These are phyloP conservation scores for Caenorhabditis drosophilae DNA, from an alignment of 2,888 invertebrate genomes.

Conservation along the genomic window DNA sequence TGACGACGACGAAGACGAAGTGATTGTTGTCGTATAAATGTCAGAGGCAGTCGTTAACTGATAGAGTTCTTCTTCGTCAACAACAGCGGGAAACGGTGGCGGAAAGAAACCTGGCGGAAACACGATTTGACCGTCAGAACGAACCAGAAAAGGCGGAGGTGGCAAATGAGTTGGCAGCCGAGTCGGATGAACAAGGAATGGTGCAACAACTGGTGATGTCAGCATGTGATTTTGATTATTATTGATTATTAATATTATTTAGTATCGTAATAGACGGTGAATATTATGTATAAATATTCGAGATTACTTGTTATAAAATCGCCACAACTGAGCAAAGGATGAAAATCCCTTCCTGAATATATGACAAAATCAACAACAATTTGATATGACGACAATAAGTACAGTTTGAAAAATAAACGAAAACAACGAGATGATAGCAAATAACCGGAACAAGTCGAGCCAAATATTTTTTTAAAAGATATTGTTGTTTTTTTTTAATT, in stretches of 20 bases:
- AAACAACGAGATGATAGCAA: neutral
- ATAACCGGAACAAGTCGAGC: neutral
- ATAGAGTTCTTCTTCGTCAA: constrained; percentile 38
- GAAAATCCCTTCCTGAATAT: too few relatives aligned
- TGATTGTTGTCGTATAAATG: too few relatives aligned
- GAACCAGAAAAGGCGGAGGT: constrained; percentile 30
- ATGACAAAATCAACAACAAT: too few relatives aligned
- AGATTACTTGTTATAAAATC: too few relatives aligned
- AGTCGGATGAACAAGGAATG: constrained; percentile 41
- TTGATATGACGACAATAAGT: too few relatives aligned
- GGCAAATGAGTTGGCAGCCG: constrained; percentile 45
- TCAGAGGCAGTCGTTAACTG: constrained; percentile 9
- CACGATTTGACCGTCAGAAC: constrained; percentile 11
- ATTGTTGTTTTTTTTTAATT: neutral
- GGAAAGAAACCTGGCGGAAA: constrained; percentile 37
- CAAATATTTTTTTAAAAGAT: neutral
- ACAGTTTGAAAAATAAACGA: too few relatives aligned
- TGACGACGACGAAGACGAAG: constrained; percentile 5
- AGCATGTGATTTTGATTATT: constrained; percentile 17
- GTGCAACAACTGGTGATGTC: constrained; percentile 23
- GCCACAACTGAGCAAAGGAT: too few relatives aligned
- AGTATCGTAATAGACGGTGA: too few relatives aligned
- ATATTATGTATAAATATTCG: too few relatives aligned
- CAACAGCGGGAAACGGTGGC: constrained; percentile 36
- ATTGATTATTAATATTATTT: too few relatives aligned